Percentiles rank a stretch among this genome's conserved stretches.
Evolutionary conservation across 2,113 vertebrate species (phyloP).

Genomic region (Capreolus pygargus): DNA sequence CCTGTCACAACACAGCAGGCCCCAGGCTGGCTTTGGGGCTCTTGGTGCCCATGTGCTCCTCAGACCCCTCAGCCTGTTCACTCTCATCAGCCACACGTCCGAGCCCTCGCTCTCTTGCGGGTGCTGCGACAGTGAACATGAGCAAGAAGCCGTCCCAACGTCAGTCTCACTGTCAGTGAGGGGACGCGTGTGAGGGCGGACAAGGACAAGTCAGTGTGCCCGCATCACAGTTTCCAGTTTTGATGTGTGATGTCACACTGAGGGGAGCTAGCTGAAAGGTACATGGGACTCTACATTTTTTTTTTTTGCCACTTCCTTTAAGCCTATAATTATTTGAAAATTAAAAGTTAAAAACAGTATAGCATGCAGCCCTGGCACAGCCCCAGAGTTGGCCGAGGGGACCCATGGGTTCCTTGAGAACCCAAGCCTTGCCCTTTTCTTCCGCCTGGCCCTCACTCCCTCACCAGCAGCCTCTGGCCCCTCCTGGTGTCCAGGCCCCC

Average conservation of each 20-base stretch:
- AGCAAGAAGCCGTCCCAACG: background rate
- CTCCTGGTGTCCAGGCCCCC: background rate
- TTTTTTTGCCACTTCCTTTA: background rate
- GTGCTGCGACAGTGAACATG: background rate
- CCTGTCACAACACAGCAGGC: too few species aligned
- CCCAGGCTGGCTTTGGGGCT: background rate
- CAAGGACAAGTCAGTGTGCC: background rate
- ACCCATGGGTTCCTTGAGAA: too few species aligned
- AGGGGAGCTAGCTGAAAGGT: background rate
- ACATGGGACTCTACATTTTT: background rate
- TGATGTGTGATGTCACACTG: background rate
- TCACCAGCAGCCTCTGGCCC: background rate
- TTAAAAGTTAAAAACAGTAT: background rate
- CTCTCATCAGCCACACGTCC: background rate
- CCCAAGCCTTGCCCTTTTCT: background rate
- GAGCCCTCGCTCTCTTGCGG: background rate
- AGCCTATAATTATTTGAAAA: background rate
- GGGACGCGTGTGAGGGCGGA: background rate
- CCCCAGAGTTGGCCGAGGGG: background rate
- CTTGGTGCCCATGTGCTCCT: fast-evolving
- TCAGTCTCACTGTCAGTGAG: background rate
- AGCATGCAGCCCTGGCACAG: background rate
- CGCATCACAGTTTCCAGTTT: background rate
- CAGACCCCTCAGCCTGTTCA: background rate
- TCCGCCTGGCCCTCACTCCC: background rate